Percentiles rank a stretch among this genome's conserved stretches.
phyloP scores from a whole-genome alignment of 2,113 vertebrate genomes.

The Triplophysa tibetana region DNA sequence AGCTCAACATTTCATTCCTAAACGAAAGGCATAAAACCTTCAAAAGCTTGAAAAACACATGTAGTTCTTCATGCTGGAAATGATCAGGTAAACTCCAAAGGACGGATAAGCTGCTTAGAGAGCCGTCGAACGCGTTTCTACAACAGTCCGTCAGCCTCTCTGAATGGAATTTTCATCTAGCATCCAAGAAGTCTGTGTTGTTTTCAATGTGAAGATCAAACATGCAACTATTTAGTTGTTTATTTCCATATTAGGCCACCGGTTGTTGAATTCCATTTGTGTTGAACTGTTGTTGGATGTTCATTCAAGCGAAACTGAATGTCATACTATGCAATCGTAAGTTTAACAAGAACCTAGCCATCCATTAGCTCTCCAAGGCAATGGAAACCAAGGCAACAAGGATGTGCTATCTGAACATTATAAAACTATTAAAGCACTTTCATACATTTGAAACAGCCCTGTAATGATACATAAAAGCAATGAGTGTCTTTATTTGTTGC shows the following conservation, averaged over 20 bases:
- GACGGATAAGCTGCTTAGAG: not conserved
- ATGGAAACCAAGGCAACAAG: not conserved
- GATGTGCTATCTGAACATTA: not conserved
- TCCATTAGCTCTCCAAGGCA: not conserved
- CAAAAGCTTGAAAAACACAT: not conserved
- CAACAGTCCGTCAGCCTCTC: not conserved
- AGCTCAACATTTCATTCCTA: constrained; percentile 32
- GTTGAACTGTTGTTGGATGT: not conserved
- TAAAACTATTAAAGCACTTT: not conserved
- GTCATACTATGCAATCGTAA: not conserved
- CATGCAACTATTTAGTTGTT: constrained; percentile 14
- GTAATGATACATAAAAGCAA: no score
- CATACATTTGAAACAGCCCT: no score
- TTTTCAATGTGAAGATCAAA: not conserved
- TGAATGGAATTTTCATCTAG: not conserved
- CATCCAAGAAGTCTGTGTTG: not conserved
- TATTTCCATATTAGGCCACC: constrained; percentile 21
- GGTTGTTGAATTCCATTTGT: constrained; percentile 17
- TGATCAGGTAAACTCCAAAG: constrained; percentile 10
- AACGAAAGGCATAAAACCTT: constrained; percentile 22
- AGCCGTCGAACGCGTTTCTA: not conserved
- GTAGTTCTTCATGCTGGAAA: constrained; percentile 4
- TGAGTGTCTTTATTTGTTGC: no score
- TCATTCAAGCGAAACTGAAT: not conserved
- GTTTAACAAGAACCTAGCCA: not conserved